Evolutionary conservation across 1,140 invertebrate species (phyloP).

Genomic region (Drosophila guanche): DNA sequence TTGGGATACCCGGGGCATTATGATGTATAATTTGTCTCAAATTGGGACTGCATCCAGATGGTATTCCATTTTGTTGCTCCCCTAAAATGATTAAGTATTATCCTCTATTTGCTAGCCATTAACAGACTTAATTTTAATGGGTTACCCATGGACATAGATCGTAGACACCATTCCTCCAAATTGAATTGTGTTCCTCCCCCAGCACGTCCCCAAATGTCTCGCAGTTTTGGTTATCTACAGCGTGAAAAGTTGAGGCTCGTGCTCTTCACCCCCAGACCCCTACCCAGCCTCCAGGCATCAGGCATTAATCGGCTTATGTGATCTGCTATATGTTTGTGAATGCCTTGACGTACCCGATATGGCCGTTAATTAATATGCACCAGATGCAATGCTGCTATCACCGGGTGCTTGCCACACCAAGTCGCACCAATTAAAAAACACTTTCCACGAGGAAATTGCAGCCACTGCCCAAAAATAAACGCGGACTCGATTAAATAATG

Average conservation of each 20-base stretch:
- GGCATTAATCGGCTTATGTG: slow-evolving; percentile 42
- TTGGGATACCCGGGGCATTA: not conserved
- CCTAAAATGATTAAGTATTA: slow-evolving; percentile 16
- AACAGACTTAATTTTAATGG: slow-evolving; percentile 45
- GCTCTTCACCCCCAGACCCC: not conserved
- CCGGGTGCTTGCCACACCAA: slow-evolving; percentile 38
- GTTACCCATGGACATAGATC: slow-evolving; percentile 6
- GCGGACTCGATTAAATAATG: slow-evolving; percentile 70
- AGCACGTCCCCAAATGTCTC: slow-evolving; percentile 8
- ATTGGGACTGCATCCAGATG: slow-evolving; percentile 13
- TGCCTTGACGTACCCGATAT: slow-evolving; percentile 66
- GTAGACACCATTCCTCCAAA: slow-evolving; percentile 12
- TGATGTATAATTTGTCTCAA: not conserved
- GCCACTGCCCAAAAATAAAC: slow-evolving; percentile 36
- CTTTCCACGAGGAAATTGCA: slow-evolving; percentile 75
- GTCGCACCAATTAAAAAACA: slow-evolving; percentile 71
- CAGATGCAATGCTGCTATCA: slow-evolving; percentile 41
- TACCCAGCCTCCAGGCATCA: slow-evolving; percentile 1
- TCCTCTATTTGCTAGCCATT: slow-evolving; percentile 12
- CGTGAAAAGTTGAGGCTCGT: slow-evolving; percentile 30
- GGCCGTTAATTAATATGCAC: slow-evolving; percentile 61
- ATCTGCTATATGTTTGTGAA: slow-evolving; percentile 40
- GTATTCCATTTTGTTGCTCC: not conserved
- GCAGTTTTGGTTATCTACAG: slow-evolving; percentile 31
- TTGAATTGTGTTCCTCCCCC: slow-evolving; percentile 7